Percentiles rank a stretch among this genome's conserved stretches.
phyloP scores from a whole-genome alignment of 2,113 vertebrate genomes.

The Chamaetylas fuelleborni region DNA sequence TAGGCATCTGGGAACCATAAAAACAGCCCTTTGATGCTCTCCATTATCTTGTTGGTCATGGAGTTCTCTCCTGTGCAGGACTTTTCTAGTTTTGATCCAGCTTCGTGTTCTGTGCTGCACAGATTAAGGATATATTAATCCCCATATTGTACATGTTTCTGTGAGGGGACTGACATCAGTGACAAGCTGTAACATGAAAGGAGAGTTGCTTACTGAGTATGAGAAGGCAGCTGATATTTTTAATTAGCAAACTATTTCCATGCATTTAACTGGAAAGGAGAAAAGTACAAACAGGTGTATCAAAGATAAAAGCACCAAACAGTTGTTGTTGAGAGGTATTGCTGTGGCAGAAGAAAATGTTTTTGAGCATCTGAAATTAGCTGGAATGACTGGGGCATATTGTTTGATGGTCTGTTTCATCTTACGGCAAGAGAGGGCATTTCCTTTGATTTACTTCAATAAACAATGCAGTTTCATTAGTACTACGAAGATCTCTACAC shows the following conservation, averaged over 20 bases:
- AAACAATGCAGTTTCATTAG: neutral
- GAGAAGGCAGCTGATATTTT: neutral
- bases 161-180: neutral
- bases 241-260: neutral
- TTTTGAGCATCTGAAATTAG: neutral
- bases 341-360: neutral
- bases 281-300: neutral
- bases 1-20: neutral
- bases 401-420: neutral
- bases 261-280: neutral
- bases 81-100: neutral
- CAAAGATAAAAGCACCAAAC: neutral
- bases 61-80: neutral
- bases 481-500: neutral
- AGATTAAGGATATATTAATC: neutral
- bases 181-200: neutral
- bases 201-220: neutral
- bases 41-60: neutral
- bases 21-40: neutral
- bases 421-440: neutral
- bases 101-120: neutral
- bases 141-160: fast-evolving
- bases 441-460: neutral
- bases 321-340: neutral
- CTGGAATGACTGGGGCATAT: neutral